These are phyloP conservation scores for Agriotes lineatus DNA, from an alignment of 2,888 invertebrate species.

Conservation along the genomic window DNA sequence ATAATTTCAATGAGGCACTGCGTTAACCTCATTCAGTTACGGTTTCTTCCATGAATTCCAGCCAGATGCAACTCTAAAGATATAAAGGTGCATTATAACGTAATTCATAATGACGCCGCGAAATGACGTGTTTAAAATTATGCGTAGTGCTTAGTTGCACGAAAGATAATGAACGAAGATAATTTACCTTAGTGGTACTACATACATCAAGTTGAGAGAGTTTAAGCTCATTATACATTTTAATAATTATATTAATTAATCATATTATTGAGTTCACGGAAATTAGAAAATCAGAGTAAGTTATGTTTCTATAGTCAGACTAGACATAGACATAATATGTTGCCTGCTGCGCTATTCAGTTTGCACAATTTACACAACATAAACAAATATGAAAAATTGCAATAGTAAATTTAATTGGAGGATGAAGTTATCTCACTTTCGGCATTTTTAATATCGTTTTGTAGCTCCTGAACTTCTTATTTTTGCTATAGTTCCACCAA, in stretches of 20 bases:
- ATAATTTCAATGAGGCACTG: not conserved
- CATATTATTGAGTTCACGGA: not conserved
- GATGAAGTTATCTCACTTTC: too few relatives aligned
- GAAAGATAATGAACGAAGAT: slow-evolving; percentile 14
- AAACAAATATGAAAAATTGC: too few relatives aligned
- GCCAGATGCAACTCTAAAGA: not conserved
- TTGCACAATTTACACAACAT: too few relatives aligned
- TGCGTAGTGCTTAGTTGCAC: not conserved
- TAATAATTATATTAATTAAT: slow-evolving; percentile 11
- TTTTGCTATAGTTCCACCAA: too few relatives aligned
- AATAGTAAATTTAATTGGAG: too few relatives aligned
- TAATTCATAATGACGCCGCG: slow-evolving; percentile 7
- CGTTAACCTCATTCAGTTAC: not conserved
- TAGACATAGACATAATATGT: too few relatives aligned
- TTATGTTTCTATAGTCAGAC: too few relatives aligned
- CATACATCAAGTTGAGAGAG: slow-evolving; percentile 1
- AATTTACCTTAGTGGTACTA: slow-evolving; percentile 8
- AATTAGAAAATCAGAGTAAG: not conserved
- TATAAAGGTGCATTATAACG: slow-evolving; percentile 11
- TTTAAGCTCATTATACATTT: slow-evolving; percentile 12
- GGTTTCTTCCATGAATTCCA: slow-evolving; percentile 1
- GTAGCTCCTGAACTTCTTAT: too few relatives aligned
- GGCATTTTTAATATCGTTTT: too few relatives aligned
- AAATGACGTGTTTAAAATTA: slow-evolving; percentile 4
- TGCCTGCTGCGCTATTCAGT: too few relatives aligned